Conservation (phyloP, 2,113 vertebrate species). For the Thymallus thymallus region DNA sequence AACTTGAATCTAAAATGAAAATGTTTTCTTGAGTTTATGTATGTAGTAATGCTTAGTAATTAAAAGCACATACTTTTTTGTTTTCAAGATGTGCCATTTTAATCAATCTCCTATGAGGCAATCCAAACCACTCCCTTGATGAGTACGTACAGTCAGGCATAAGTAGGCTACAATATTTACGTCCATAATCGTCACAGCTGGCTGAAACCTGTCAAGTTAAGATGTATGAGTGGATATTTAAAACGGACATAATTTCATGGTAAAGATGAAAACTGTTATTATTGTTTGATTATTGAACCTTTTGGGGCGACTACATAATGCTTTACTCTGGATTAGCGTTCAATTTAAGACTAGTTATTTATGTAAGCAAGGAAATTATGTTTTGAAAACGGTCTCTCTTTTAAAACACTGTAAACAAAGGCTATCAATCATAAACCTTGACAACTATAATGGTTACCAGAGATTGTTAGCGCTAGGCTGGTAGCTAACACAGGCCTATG, state of each 20-base stretch:
- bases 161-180: conserved; percentile 62
- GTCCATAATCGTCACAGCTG: conserved; percentile 68
- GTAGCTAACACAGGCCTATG: conserved; percentile 16
- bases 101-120: conserved; percentile 58
- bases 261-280: conserved; percentile 79
- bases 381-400: conserved; percentile 73
- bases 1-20: conserved; percentile 21
- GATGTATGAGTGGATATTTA: conserved; percentile 72
- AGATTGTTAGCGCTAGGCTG: conserved; percentile 39
- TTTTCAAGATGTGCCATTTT: conserved; percentile 52
- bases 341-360: conserved; percentile 69
- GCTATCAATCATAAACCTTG: conserved; percentile 75
- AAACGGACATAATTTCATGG: conserved; percentile 76
- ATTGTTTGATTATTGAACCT: conserved; percentile 74
- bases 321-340: conserved; percentile 63
- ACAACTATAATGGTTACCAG: conserved; percentile 77
- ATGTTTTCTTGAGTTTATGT: conserved; percentile 25
- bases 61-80: conserved; percentile 38
- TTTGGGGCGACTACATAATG: conserved; percentile 62
- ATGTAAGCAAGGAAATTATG: conserved; percentile 67
- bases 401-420: conserved; percentile 81
- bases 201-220: conserved; percentile 76
- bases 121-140: conserved; percentile 59
- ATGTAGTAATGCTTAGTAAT: conserved; percentile 22
- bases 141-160: conserved; percentile 53